phyloP scores from a whole-genome alignment of 1,140 invertebrate genomes.

The Triops cancriformis region DNA sequence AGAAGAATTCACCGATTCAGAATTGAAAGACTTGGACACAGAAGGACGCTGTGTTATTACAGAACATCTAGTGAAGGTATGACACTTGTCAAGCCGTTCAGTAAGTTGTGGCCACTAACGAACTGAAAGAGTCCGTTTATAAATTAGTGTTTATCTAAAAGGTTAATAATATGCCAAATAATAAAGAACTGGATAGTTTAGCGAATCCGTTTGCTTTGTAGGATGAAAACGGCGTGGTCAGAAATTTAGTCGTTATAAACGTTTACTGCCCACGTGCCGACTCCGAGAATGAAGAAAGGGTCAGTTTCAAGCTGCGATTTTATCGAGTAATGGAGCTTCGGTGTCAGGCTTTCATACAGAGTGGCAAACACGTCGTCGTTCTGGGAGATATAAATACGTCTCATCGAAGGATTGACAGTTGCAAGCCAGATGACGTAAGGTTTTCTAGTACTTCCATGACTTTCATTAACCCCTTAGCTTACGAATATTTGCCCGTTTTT shows the following conservation, averaged over 20 bases:
- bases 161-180: not conserved
- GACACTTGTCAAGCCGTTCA: too few relatives aligned
- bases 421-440: constrained; percentile 40
- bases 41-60: constrained; percentile 48
- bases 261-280: constrained; percentile 49
- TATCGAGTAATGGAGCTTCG: constrained; percentile 43
- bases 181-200: not conserved
- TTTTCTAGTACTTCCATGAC: constrained; percentile 28
- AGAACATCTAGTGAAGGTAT: constrained; percentile 41
- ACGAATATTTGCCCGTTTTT: constrained; percentile 27
- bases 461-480: not conserved
- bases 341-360: constrained; percentile 39
- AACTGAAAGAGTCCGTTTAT: too few relatives aligned
- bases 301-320: constrained; percentile 45
- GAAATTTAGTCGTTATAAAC: constrained; percentile 44
- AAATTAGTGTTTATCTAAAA: too few relatives aligned
- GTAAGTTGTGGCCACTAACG: too few relatives aligned
- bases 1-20: constrained; percentile 36
- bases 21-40: constrained; percentile 40
- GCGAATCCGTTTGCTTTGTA: constrained; percentile 9
- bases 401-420: constrained; percentile 44
- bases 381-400: constrained; percentile 49
- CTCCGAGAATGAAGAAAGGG: constrained; percentile 42
- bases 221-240: constrained; percentile 31
- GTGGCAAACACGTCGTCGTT: constrained; percentile 46